Conservation (phyloP, 2,113 vertebrate genomes). For the Butorides virescens region DNA sequence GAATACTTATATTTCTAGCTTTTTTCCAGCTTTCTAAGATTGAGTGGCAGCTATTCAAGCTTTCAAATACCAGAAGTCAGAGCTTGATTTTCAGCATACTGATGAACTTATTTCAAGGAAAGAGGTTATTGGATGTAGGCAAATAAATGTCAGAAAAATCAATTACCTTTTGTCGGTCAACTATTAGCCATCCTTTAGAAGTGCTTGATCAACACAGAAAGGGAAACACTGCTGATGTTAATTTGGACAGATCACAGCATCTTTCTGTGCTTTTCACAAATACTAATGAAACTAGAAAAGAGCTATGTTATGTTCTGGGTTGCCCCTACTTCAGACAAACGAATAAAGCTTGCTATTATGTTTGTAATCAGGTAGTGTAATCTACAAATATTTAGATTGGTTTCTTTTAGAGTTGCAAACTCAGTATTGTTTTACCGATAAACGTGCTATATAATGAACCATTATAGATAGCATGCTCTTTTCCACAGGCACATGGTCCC, state of each 20-base stretch:
- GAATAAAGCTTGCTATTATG: not conserved
- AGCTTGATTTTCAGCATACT: not conserved
- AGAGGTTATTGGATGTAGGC: constrained; percentile 11
- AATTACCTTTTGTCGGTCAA: constrained; percentile 49
- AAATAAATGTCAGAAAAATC: constrained; percentile 62
- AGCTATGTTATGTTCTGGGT: not conserved
- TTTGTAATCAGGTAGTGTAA: not conserved
- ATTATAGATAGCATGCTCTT: fast-evolving
- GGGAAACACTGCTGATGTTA: constrained; percentile 3
- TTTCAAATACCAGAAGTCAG: not conserved
- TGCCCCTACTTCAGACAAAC: not conserved
- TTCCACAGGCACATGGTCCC: not conserved
- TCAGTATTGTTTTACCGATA: not conserved
- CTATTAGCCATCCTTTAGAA: constrained; percentile 1
- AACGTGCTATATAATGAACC: not conserved
- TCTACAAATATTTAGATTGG: not conserved
- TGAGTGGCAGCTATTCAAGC: not conserved
- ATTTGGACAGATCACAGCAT: not conserved
- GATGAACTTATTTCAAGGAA: constrained; percentile 41
- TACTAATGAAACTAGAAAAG: not conserved
- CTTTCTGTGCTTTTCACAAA: not conserved
- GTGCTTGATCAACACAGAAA: constrained; percentile 3
- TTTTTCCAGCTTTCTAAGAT: not conserved
- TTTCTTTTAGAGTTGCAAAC: not conserved
- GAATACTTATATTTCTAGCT: not conserved